These are phyloP conservation scores for Fregetta grallaria DNA, from an alignment of 2,113 vertebrate species.

Conservation along the genomic window DNA sequence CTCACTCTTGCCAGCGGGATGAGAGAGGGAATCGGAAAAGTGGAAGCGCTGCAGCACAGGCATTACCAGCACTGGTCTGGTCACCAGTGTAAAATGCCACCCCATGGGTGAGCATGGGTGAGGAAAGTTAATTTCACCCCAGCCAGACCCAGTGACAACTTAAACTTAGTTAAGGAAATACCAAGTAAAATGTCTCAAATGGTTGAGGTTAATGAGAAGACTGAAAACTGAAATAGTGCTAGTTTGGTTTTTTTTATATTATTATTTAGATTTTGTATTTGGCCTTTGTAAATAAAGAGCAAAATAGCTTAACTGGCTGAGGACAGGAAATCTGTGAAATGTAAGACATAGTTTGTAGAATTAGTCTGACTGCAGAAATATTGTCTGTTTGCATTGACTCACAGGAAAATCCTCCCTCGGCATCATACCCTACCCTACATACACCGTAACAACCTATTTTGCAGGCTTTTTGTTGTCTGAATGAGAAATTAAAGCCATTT, in stretches of 20 bases:
- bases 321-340: neutral
- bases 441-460: neutral
- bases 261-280: neutral
- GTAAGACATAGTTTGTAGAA: neutral
- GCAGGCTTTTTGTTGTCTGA: neutral
- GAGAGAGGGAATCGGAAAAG: neutral
- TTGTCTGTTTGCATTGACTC: neutral
- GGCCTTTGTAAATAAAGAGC: neutral
- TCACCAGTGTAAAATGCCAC: neutral
- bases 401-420: neutral
- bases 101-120: fast-evolving
- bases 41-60: neutral
- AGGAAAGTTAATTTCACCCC: no score
- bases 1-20: neutral
- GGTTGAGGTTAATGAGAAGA: neutral
- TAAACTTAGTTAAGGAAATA: neutral
- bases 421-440: no score
- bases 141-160: neutral
- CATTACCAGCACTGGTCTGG: fast-evolving
- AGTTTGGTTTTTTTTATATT: neutral
- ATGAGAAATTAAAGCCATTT: neutral
- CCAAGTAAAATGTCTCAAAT: neutral
- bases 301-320: neutral
- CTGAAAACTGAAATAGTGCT: neutral
- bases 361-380: neutral